phyloP scores from a whole-genome alignment of 1,140 invertebrate genomes.

The Sarcophaga peregrina region DNA sequence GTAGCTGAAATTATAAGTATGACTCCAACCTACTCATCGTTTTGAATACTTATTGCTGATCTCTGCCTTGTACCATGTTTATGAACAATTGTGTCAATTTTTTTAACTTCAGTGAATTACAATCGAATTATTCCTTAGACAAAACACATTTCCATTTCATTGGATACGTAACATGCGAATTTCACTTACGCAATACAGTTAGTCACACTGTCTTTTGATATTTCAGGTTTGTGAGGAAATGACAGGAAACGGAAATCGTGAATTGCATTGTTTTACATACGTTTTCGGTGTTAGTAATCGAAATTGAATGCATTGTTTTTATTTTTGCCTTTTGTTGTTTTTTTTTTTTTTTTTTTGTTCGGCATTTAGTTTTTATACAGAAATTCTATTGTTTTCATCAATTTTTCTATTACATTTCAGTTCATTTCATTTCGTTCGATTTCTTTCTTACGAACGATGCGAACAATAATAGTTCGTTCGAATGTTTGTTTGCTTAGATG shows the following conservation, averaged over 20 bases:
- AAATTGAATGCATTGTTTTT: slow-evolving; percentile 33
- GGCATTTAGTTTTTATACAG: neutral
- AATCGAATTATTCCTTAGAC: too few species aligned
- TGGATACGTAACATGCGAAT: too few species aligned
- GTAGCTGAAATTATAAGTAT: too few species aligned
- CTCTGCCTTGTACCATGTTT: too few species aligned
- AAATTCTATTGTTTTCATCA: slow-evolving; percentile 41
- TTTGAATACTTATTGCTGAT: too few species aligned
- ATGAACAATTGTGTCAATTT: too few species aligned
- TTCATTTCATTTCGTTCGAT: neutral
- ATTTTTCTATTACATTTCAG: slow-evolving; percentile 28
- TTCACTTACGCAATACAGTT: too few species aligned
- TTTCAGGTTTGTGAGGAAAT: slow-evolving; percentile 7
- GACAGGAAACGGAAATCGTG: slow-evolving; percentile 38
- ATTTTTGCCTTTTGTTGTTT: neutral
- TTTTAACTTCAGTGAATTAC: too few species aligned
- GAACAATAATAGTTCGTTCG: neutral
- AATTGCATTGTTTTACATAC: slow-evolving; percentile 40
- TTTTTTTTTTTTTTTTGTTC: neutral
- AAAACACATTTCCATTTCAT: too few species aligned
- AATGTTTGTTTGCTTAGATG: neutral
- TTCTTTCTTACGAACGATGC: neutral
- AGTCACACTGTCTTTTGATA: neutral
- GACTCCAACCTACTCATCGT: too few species aligned
- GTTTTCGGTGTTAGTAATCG: slow-evolving; percentile 36